Conservation (phyloP, 2,113 vertebrate species). For the Nesoenas mayeri region DNA sequence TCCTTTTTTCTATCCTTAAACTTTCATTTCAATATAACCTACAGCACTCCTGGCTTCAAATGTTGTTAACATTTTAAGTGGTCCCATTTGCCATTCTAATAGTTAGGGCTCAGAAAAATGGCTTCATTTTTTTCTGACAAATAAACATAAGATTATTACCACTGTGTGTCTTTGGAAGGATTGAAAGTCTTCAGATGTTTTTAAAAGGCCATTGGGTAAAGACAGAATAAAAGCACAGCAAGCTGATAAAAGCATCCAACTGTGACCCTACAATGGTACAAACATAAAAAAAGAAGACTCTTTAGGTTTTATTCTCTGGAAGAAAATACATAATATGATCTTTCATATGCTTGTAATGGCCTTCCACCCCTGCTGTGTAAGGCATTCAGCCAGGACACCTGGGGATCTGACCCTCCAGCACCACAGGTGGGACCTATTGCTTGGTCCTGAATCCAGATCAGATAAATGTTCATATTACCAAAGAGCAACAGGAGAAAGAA, state of each 20-base stretch:
- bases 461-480: not conserved
- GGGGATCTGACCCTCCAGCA: not conserved
- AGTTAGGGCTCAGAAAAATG: slow-evolving; percentile 11
- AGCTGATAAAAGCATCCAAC: slow-evolving; percentile 33
- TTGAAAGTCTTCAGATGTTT: slow-evolving; percentile 37
- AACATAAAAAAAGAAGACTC: not conserved
- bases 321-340: not conserved
- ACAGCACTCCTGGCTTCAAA: not conserved
- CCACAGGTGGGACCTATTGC: not conserved
- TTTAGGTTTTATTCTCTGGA: not conserved
- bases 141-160: slow-evolving; percentile 36
- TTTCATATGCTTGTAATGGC: not conserved
- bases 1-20: not conserved
- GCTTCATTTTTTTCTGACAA: not conserved
- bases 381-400: not conserved
- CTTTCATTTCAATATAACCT: not conserved
- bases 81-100: not conserved
- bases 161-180: not conserved
- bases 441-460: not conserved
- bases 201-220: slow-evolving; percentile 42
- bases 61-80: not conserved
- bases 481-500: not conserved
- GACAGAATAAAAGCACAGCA: slow-evolving; percentile 46
- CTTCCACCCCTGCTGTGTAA: not conserved
- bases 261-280: slow-evolving; percentile 25